phyloP scores from a whole-genome alignment of 2,113 vertebrate genomes.

The Argyrosomus japonicus region DNA sequence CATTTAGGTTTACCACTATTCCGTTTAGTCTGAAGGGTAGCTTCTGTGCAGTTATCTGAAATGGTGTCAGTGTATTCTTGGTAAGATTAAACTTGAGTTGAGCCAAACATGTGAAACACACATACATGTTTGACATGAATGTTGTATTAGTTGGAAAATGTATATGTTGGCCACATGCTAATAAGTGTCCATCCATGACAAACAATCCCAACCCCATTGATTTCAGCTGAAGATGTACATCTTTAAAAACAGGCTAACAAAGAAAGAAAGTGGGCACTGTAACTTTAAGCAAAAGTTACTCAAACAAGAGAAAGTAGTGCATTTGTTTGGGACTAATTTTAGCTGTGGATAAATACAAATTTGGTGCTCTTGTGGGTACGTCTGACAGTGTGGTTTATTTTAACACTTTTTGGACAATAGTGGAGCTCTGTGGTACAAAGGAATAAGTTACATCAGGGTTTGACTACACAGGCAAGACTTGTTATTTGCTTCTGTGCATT shows the following conservation, averaged over 20 bases:
- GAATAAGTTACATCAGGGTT: not conserved
- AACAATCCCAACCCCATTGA: no score
- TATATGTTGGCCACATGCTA: not conserved
- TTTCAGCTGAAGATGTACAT: no score
- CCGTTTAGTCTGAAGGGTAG: not conserved
- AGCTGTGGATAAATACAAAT: not conserved
- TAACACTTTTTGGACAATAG: not conserved
- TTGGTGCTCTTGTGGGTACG: not conserved
- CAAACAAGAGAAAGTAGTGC: no score
- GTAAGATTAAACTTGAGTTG: not conserved
- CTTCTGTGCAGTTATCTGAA: constrained; percentile 22
- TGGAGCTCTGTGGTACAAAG: not conserved
- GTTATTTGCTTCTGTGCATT: not conserved
- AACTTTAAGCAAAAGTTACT: no score
- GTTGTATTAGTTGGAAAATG: not conserved
- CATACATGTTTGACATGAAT: not conserved
- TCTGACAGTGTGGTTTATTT: not conserved
- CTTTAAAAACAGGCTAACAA: no score
- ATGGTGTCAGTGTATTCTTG: not conserved
- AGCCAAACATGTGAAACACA: constrained; percentile 19
- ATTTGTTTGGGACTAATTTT: not conserved
- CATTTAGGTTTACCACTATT: constrained; percentile 17
- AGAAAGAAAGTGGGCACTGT: no score
- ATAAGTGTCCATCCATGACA: not conserved
- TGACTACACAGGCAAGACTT: not conserved